phyloP scores from a whole-genome alignment of 2,113 vertebrate species.

The Tapirus terrestris region DNA sequence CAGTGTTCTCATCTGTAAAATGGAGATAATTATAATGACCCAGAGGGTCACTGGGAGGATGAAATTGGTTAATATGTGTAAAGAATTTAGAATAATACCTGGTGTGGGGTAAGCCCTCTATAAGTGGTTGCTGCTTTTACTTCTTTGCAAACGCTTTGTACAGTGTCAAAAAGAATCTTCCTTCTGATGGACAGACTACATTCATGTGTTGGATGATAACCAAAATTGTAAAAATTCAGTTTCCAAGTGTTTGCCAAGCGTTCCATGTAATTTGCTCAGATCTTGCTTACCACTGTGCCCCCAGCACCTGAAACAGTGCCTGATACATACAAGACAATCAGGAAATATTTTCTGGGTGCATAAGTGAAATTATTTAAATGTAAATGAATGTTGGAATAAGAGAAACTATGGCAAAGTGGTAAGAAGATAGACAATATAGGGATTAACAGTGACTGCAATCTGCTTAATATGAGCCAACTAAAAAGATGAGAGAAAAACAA shows the following conservation, averaged over 20 bases:
- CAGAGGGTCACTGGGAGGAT: not conserved
- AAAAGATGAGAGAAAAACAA: not conserved
- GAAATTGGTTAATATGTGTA: not conserved
- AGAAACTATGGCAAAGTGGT: not conserved
- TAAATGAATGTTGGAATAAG: not conserved
- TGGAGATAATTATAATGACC: not conserved
- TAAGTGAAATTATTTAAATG: not conserved
- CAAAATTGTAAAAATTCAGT: not conserved
- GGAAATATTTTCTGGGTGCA: not conserved
- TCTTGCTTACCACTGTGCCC: not conserved
- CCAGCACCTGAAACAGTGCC: not conserved
- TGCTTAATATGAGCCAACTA: not conserved
- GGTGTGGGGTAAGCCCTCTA: not conserved
- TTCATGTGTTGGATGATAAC: not conserved
- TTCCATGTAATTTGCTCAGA: not conserved
- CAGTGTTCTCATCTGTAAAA: constrained; percentile 53
- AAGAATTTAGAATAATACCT: not conserved
- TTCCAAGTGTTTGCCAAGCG: not conserved
- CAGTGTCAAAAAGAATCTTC: not conserved
- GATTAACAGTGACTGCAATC: not conserved
- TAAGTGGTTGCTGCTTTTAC: not conserved
- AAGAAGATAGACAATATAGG: not conserved
- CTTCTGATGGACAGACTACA: not conserved
- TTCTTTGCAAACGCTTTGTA: not conserved
- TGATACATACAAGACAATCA: not conserved